These are phyloP conservation scores for Abscondita cerata DNA, from an alignment of 2,888 invertebrate species.

Conservation along the genomic window DNA sequence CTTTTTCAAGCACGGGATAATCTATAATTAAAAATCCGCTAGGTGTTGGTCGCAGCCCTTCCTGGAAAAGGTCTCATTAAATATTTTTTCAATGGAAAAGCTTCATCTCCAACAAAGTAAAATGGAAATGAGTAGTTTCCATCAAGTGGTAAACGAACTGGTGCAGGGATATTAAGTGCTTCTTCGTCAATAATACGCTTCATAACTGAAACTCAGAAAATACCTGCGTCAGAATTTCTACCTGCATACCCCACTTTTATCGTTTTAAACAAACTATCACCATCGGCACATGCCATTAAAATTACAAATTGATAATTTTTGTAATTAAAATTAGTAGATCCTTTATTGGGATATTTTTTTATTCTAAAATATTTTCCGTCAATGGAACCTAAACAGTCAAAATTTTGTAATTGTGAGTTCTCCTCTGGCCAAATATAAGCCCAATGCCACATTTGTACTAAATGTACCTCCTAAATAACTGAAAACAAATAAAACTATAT, in stretches of 20 bases:
- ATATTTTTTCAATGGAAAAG: too few species aligned
- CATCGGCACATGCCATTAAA: neutral
- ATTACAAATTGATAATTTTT: neutral
- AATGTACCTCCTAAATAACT: neutral
- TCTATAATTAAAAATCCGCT: too few species aligned
- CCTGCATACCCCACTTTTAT: neutral
- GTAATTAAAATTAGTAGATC: neutral
- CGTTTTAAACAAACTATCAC: neutral
- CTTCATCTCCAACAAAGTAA: too few species aligned
- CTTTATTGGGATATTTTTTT: neutral
- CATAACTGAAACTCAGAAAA: neutral
- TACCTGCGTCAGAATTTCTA: too few species aligned
- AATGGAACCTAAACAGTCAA: neutral
- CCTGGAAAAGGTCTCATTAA: too few species aligned
- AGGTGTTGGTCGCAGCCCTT: too few species aligned
- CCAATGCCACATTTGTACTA: neutral
- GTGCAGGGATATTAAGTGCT: too few species aligned
- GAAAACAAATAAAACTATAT: neutral
- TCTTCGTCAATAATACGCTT: neutral
- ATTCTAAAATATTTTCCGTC: neutral
- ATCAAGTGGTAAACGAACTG: neutral
- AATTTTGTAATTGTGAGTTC: neutral
- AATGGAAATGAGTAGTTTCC: too few species aligned
- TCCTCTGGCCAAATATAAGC: neutral
- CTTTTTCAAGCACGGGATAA: too few species aligned